Evolutionary conservation across 2,888 invertebrate genomes (phyloP), one percentile per base, ranked within the genome.

Genomic region (Nemoura dubitans): DNA sequence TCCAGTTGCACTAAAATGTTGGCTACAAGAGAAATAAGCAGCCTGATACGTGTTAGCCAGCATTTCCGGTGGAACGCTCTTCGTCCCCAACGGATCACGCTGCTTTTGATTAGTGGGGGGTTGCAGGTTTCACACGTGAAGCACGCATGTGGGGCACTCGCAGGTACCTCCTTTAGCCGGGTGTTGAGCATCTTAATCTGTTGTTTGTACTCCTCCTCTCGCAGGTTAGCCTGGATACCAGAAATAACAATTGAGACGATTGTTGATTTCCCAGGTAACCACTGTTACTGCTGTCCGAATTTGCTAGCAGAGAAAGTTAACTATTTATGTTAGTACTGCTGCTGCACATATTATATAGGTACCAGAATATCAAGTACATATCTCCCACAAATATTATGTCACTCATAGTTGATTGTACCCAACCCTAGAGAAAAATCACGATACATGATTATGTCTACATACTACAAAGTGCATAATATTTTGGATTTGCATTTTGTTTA

Each of bases 121-220:
- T 7, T 7, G 59, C 59, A 21, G 59, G 59, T 59, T 59, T 59
- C 36, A 36, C 5, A 6, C 10, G 59, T 21, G 59, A 3, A 7
- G 21, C 6, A 3, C 2, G 59, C n/a, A n/a, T n/a, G n/a, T n/a
- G 14, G 21, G 59, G 86, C 91, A 83, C 42, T 42, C 83, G 83
- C 2, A 76, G 90, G 93, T 96, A 99, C 98, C 98, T 98, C 98
- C 97, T 99, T 99, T 95, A 99, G 97, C 94, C 98, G 97, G 94
- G 97, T 97, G 93, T 97, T 98, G 93, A 98, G 95, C 93, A 97
- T 98, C 96, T 99, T 98, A 96, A 99, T 98, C 95, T 98, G 98
- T 94, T 98, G 97, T 95, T 99, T 98, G 96, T 98, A 99, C 93
- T 98, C 98, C 95, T 99, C 98, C 94, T 99, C 99, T 92, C 98